Evolutionary conservation across 1,140 invertebrate genomes (phyloP), one percentile per base, ranked within the genome.

Genomic region (Sogatella furcifera): DNA sequence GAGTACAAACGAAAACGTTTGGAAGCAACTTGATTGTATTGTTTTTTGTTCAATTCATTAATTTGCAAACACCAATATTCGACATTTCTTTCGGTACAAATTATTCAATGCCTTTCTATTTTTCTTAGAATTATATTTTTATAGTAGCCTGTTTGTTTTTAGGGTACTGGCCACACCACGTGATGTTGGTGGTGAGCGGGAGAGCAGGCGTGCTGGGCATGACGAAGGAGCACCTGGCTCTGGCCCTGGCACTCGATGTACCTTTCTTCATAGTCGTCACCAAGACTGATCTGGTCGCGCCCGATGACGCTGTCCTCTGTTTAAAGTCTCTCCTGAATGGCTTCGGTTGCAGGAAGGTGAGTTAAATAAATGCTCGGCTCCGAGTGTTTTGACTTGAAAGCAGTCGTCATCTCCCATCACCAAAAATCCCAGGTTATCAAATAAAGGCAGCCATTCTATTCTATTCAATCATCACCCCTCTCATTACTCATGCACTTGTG

Each of bases 91-190:
- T n/a, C n/a, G n/a, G n/a, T n/a, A n/a, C n/a, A n/a, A n/a, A n/a
- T n/a, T n/a, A n/a, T n/a, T n/a, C n/a, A n/a, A n/a, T n/a, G n/a
- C n/a, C n/a, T n/a, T n/a, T n/a, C n/a, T n/a, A n/a, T n/a, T n/a
- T n/a, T n/a, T n/a, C n/a, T 24, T 2, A 28, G 2, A 28, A 28
- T 28, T 4, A 28, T 28, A 28, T 28, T 28, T 28, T 28, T 28
- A 28, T 28, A 4, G 34, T 38, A n/a, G n/a, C n/a, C n/a, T n/a
- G 34, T 38, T 38, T n/a, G 15, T 49, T 60, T 65, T 1, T 21
- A 65, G 64, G 93, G 0, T 95, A 98, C 77, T 89, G 84, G 14
- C 95, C 96, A 0, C 93, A 99, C 76, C 91, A 95, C 73, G 92
- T 91, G 41, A 90, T 97, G 84, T 77, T 98, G 10, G 89, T 97